A percentile compares a stretch with the other conserved stretches of the same genome.
phyloP scores from a whole-genome alignment of 2,888 invertebrate genomes.

The Lithophane socia region DNA sequence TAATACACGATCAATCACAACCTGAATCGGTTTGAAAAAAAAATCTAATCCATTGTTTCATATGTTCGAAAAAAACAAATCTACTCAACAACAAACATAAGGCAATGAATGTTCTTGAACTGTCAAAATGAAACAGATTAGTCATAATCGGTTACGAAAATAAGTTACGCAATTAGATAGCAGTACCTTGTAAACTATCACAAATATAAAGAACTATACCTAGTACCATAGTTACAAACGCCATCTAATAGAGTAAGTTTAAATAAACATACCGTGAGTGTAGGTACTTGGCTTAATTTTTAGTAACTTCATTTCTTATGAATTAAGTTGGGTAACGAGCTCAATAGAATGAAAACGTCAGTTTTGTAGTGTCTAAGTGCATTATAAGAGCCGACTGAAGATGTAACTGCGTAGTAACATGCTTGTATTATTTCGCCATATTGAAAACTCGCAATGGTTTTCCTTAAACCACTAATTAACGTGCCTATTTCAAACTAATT shows the following conservation, averaged over 20 bases:
- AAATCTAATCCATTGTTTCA: too few species aligned
- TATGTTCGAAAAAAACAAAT: too few species aligned
- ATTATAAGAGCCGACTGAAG: slow-evolving; percentile 85
- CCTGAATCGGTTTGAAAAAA: too few species aligned
- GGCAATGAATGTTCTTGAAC: too few species aligned
- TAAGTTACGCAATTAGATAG: too few species aligned
- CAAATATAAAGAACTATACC: neutral
- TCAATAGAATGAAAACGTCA: slow-evolving; percentile 75
- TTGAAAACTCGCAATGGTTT: slow-evolving; percentile 78
- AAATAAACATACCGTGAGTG: slow-evolving; percentile 17
- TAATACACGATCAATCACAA: too few species aligned
- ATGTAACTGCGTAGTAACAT: slow-evolving; percentile 72
- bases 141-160: too few species aligned
- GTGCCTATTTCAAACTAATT: slow-evolving; percentile 71
- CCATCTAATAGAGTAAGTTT: neutral
- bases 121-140: too few species aligned
- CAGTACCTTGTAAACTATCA: slow-evolving; percentile 29
- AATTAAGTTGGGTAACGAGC: slow-evolving; percentile 66
- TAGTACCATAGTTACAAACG: neutral
- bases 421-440: slow-evolving; percentile 81
- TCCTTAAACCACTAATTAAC: slow-evolving; percentile 63
- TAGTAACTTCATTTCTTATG: neutral
- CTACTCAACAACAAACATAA: too few species aligned
- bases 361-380: slow-evolving; percentile 79
- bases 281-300: slow-evolving; percentile 35